Evolutionary conservation across 2,888 invertebrate genomes (phyloP), one percentile per base, ranked within the genome.

Genomic region (Polyommatus iphigenia): DNA sequence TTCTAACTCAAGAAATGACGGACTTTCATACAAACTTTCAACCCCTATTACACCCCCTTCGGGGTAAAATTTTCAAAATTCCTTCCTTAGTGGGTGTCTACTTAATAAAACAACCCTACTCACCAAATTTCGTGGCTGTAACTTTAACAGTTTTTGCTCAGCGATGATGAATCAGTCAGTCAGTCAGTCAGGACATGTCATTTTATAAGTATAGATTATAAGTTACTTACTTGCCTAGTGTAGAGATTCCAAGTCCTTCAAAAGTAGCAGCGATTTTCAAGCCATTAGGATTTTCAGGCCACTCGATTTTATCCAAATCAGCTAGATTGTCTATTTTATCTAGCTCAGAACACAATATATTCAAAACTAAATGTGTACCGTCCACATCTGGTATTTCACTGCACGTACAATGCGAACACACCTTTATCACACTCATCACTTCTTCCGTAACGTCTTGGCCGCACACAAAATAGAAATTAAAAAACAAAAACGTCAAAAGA

Each of bases 351-450:
- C 94, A 94, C 87, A 91, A 86, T 80, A 94, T 90, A 84, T 93
- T 92, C 71, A 92, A 86, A 85, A 93, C 92, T 82, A 93, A 85
- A 82, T 91, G 87, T 46, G 89, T 89, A 36, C 89, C 89, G 78
- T 92, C 91, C 15, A 89, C 82, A 81, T 92, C 91, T 2, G 88
- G 87, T 81, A 93, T 92, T 85, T 94, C 94, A 89, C 93, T 92
- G 82, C 93, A 94, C 83, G 92, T 90, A 83, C 94, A 94, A 82
- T 89, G 87, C 79, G 89, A 89, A 86, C 92, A 91, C 79, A 94
- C 83, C 82, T 89, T 87, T 82, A 93, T 87, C 41, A 87, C 81
- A 81, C 86, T 87, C 36, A 82, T 80, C 80, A 83, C 85, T 81
- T 85, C 85, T 79, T 87, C 85, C 7, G 83, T 84, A 29, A 83